phyloP scores from a whole-genome alignment of 2,797 vertebrate species.

The Dicrostonyx torquatus region DNA sequence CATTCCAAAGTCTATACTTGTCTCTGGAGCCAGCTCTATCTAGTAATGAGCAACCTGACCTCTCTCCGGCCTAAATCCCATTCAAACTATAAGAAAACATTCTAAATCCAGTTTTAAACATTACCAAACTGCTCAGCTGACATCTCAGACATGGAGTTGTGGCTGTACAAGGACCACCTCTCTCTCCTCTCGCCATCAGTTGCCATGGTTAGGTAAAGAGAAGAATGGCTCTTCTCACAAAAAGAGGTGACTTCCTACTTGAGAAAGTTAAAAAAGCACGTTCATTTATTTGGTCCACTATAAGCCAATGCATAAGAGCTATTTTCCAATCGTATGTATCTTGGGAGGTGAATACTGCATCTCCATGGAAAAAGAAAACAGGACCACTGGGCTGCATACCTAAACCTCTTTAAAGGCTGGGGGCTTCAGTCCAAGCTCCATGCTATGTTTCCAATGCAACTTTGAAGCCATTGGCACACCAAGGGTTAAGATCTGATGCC shows the following conservation, averaged over 20 bases:
- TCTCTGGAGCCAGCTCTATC: fast-evolving
- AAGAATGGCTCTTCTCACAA: no score
- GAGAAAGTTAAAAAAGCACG: not conserved
- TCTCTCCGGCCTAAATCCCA: not conserved
- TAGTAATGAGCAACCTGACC: not conserved
- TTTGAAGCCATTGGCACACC: not conserved
- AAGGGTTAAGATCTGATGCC: no score
- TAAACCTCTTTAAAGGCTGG: not conserved
- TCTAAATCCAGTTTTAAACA: not conserved
- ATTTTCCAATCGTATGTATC: not conserved
- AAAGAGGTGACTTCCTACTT: not conserved
- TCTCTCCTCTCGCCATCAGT: not conserved
- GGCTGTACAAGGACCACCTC: not conserved
- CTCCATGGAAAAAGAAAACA: not conserved
- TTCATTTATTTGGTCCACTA: no score
- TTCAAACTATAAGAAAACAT: not conserved
- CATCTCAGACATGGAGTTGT: not conserved
- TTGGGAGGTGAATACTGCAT: no score
- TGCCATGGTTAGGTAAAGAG: not conserved
- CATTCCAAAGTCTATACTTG: not conserved
- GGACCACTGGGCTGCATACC: not conserved
- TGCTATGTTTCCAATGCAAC: not conserved
- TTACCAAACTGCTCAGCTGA: fast-evolving
- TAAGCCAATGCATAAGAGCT: not conserved
- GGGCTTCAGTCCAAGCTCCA: not conserved